Base-by-base conservation (phyloP, 2,113 vertebrate species). In the Coptodon rendalli region DNA sequence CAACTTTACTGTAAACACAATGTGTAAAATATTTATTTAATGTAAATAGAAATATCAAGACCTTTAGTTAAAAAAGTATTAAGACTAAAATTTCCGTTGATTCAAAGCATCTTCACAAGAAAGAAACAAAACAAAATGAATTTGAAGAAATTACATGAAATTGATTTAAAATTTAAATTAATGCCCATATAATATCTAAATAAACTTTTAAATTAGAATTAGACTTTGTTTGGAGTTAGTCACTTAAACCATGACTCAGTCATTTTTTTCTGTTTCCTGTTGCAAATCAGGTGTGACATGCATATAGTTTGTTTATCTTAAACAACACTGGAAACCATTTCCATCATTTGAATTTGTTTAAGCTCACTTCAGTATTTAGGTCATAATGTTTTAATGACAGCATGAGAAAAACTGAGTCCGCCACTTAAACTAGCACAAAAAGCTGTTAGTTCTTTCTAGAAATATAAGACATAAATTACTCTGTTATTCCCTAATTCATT, bases 91-190 rank as follows among this genome's bases (percentile, higher is more conserved):
- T 24, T 56, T 56, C 53, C 24, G 53, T 3, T 57, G 52, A 54
- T 22, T 54, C 8, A 52, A 52, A n/a, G 50, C 17, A 52, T 52
- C 52, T 54, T 54, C n/a, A 54, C 10, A 22, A 54, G 52, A 54
- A 54, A 54, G n/a, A 12, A 54, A 54, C n/a, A 12, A 54, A 54
- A 54, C 52, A 54, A 54, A 54, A 54, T 22, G 52, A 54, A 54
- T 54, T 54, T 54, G 52, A 54, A 54, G 52, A 54, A 54, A 54
- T 22, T 54, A 22, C 10, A 22, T 54, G 52, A 54, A 54, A 54
- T 6, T 4, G 16, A 50, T 45, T 45, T 54, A 2, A 22, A 24
- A 54, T 22, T 24, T 0, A n/a, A 54, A 4, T 22, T 4, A 54
- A 57, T 57, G 12, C 6, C 12, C 24, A 27, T 57, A 57, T 27